Base-by-base conservation (phyloP, 2,888 invertebrate genomes). In the Ephialtes manifestator region DNA sequence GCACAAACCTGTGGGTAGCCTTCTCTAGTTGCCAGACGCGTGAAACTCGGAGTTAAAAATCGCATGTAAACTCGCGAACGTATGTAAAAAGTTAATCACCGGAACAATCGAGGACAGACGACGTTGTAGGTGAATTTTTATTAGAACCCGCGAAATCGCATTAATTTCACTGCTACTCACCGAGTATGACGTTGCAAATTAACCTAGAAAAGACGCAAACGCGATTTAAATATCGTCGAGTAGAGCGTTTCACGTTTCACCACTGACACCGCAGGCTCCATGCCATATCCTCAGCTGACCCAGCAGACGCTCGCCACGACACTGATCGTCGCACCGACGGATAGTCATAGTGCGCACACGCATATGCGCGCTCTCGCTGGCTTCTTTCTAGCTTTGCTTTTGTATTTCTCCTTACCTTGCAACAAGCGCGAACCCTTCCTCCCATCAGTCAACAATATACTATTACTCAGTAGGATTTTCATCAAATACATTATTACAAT, bases 291-390 rank as follows among this genome's bases (percentile, higher is more conserved):
- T 89, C 87, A 87, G 87, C 89, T 89, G 90, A 91, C 86, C 89
- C 75, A 89, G 91, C 90, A 90, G 88, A 90, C 88, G 86, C 88
- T 86, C 84, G 88, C 82, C 85, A 87, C 87, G 86, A 81, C 81
- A 79, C 75, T 70, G 55, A 77, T 43, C 53, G 24, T 24, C 60
- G 39, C 31, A 28, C 20, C 67, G 43, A 24, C 24, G 43, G 46
- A 20, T 67, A 24, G 43, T 20, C 65, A 20, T 35, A 43, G 75
- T 65, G 74, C 74, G 75, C 75, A 65, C 51, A 75, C 75, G 65
- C 75, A 39, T 65, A 65, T 75, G 65, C 75, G 75, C 65, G 48
- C 55, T 28, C 15, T 63, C 48, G 15, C 18, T 35, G 48, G 13
- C 10, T 28, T 28, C 39, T 28, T 58, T 31, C 35, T 43, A 35